Conservation (phyloP, 2,888 invertebrate species). For the Listrodromus nycthemerus region DNA sequence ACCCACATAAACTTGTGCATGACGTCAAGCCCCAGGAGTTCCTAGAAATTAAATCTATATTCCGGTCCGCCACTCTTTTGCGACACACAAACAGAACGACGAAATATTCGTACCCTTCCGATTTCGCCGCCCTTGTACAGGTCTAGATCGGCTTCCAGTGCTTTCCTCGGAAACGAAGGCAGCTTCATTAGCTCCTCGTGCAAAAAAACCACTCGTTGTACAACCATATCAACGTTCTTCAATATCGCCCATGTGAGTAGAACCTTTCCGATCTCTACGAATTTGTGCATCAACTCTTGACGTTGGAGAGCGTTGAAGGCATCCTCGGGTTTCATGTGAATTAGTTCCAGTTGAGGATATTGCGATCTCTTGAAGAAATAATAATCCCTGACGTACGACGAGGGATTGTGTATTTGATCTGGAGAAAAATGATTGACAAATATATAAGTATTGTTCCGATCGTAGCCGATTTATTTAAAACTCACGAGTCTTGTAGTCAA, state of each 20-base stretch:
- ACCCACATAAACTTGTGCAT: slow-evolving; percentile 99
- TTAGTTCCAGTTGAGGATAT: slow-evolving; percentile 97
- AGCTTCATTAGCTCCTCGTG: slow-evolving; percentile 99
- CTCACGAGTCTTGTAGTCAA: slow-evolving; percentile 99
- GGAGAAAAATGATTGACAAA: slow-evolving; percentile 54
- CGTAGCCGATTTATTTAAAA: neutral
- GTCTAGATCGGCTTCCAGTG: slow-evolving; percentile 97
- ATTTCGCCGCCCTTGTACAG: slow-evolving; percentile 95
- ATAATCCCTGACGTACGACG: slow-evolving; percentile 97
- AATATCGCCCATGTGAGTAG: slow-evolving; percentile 95
- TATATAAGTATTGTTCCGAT: neutral
- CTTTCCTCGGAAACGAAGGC: slow-evolving; percentile 99
- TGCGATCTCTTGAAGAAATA: slow-evolving; percentile 95
- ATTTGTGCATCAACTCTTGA: slow-evolving; percentile 96
- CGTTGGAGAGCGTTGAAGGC: slow-evolving; percentile 96
- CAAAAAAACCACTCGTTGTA: slow-evolving; percentile 98
- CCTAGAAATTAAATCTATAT: slow-evolving; percentile 84
- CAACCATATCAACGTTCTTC: slow-evolving; percentile 97
- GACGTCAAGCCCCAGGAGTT: slow-evolving; percentile 96
- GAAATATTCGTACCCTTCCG: slow-evolving; percentile 88
- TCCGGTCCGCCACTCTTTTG: neutral
- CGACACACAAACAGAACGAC: neutral
- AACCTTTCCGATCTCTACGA: slow-evolving; percentile 98
- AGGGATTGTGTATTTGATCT: slow-evolving; percentile 98
- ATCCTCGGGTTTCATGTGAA: slow-evolving; percentile 96